Conservation (phyloP, 53 echinoderm and acorn worm genomes). For the Antedon mediterranea region DNA sequence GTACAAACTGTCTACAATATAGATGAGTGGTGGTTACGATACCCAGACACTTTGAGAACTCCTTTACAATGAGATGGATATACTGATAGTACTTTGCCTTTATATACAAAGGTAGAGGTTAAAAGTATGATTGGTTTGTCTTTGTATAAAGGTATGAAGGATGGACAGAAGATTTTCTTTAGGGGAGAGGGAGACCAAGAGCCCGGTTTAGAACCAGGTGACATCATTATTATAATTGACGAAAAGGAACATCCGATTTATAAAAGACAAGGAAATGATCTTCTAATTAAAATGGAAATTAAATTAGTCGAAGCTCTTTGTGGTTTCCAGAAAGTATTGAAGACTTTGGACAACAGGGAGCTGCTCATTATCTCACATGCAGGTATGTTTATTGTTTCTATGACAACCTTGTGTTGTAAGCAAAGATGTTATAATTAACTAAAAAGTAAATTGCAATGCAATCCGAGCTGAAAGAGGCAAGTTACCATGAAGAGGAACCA, state of each 20-base stretch:
- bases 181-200: slow-evolving; percentile 94
- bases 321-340: slow-evolving; percentile 63
- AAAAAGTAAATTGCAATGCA: too few relatives aligned
- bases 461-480: too few relatives aligned
- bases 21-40: too few relatives aligned
- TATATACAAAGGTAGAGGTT: too few relatives aligned
- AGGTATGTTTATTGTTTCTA: slow-evolving; percentile 62
- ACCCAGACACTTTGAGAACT: too few relatives aligned
- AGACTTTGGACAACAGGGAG: slow-evolving; percentile 74
- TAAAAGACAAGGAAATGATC: slow-evolving; percentile 48
- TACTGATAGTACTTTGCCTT: too few relatives aligned
- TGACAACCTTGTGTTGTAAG: too few relatives aligned
- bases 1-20: too few relatives aligned
- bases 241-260: slow-evolving; percentile 69
- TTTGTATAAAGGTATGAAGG: slow-evolving; percentile 60
- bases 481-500: too few relatives aligned
- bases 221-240: slow-evolving; percentile 88
- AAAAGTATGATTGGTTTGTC: too few relatives aligned
- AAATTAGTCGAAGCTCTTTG: slow-evolving; percentile 85
- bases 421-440: too few relatives aligned
- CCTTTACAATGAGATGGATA: too few relatives aligned
- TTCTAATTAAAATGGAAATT: slow-evolving; percentile 45
- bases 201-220: slow-evolving; percentile 81
- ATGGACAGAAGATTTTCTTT: slow-evolving; percentile 91
- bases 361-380: slow-evolving; percentile 48